Conservation (phyloP, 2,888 invertebrate genomes). For the Nowickia ferox region DNA sequence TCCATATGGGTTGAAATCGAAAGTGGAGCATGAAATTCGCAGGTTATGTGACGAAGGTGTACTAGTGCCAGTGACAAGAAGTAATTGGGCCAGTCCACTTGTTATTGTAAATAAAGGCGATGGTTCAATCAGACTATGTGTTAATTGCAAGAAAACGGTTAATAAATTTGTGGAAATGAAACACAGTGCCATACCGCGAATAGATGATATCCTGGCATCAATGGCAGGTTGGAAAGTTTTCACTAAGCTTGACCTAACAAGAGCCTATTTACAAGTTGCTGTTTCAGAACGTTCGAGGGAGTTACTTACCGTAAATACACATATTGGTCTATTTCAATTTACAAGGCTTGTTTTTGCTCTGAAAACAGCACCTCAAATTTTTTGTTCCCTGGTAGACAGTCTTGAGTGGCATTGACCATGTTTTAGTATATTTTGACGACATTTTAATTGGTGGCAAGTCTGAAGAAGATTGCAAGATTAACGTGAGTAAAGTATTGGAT, state of each 20-base stretch:
- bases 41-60: conserved; percentile 55
- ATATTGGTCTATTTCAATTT: conserved; percentile 9
- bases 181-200: conserved; percentile 74
- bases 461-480: too few species aligned
- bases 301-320: conserved; percentile 48
- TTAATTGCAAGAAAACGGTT: conserved; percentile 76
- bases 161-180: conserved; percentile 72
- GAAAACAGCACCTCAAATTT: conserved; percentile 42
- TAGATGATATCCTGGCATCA: conserved; percentile 62
- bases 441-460: too few species aligned
- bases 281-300: conserved; percentile 22
- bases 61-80: conserved; percentile 71
- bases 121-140: conserved; percentile 75
- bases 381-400: conserved; percentile 18
- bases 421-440: conserved; percentile 66
- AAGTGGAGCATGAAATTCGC: conserved; percentile 41
- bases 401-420: conserved; percentile 29
- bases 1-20: conserved; percentile 42
- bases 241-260: conserved; percentile 49
- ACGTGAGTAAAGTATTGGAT: too few species aligned
- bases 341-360: conserved; percentile 66
- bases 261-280: conserved; percentile 55
- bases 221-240: conserved; percentile 72
- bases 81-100: conserved; percentile 76
- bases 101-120: conserved; percentile 76